These are phyloP conservation scores for cat (Felis catus) DNA, from an alignment of 2,113 vertebrate genomes.

Conservation along the genomic window F.catus_Fca126_mat1.0 CM031419.1:219132501-219133000, in stretches of 20 bases:
- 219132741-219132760: fast-evolving
- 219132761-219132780: fast-evolving
- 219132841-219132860: neutral
- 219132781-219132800: fast-evolving
- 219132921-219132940: fast-evolving
- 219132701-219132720: fast-evolving
- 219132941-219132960: too few relatives aligned
- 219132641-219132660: neutral
- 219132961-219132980: neutral
- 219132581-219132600: too few relatives aligned
- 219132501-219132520: fast-evolving
- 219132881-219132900: fast-evolving
- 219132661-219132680: fast-evolving
- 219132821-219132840: too few relatives aligned
- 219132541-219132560: fast-evolving
- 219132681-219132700: neutral
- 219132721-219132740: neutral
- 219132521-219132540: fast-evolving
- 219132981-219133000: neutral
- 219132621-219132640: fast-evolving
- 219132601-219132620: fast-evolving
- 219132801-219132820: neutral
- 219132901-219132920: too few relatives aligned
- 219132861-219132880: fast-evolving
- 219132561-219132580: fast-evolving